These are phyloP conservation scores for Axinella damicornis DNA, from an alignment of 37 sponge, comb jelly and placozoan genomes.

Conservation along the genomic window DNA sequence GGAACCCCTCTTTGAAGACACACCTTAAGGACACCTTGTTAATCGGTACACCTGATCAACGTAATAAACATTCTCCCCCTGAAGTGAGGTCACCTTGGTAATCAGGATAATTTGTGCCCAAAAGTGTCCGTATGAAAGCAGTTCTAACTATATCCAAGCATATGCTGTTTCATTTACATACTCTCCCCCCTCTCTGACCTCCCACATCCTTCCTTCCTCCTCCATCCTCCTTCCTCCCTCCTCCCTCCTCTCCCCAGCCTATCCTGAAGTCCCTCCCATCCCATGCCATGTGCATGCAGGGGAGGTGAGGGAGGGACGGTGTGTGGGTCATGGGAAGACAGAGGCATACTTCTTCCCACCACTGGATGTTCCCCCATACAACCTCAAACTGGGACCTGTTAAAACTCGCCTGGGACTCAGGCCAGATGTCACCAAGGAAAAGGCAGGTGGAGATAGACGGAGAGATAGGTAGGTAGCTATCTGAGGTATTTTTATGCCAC, in stretches of 20 bases:
- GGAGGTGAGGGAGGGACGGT: slow-evolving; percentile 70
- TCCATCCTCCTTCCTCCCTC: too few relatives aligned
- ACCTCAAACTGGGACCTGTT: slow-evolving; percentile 57
- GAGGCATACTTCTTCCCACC: slow-evolving; percentile 96
- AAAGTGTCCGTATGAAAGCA: too few relatives aligned
- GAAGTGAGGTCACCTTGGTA: too few relatives aligned
- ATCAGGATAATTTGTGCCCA: too few relatives aligned
- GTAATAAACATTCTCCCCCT: too few relatives aligned
- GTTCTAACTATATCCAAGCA: too few relatives aligned
- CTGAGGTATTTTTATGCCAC: not conserved
- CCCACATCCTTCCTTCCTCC: too few relatives aligned
- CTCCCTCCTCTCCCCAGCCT: slow-evolving; percentile 1
- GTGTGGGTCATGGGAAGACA: slow-evolving; percentile 80
- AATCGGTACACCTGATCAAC: too few relatives aligned
- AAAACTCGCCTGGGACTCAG: slow-evolving; percentile 81
- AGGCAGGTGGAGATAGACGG: not conserved
- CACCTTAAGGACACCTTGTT: too few relatives aligned
- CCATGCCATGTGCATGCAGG: slow-evolving; percentile 93
- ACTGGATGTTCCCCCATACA: slow-evolving; percentile 83
- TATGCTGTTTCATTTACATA: too few relatives aligned
- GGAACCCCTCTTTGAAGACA: too few relatives aligned
- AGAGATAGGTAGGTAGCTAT: not conserved
- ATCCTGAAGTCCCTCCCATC: slow-evolving; percentile 86
- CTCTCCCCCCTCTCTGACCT: too few relatives aligned
- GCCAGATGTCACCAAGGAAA: slow-evolving; percentile 40